Conservation (phyloP, 2,113 vertebrate species). For the Albula goreensis region DNA sequence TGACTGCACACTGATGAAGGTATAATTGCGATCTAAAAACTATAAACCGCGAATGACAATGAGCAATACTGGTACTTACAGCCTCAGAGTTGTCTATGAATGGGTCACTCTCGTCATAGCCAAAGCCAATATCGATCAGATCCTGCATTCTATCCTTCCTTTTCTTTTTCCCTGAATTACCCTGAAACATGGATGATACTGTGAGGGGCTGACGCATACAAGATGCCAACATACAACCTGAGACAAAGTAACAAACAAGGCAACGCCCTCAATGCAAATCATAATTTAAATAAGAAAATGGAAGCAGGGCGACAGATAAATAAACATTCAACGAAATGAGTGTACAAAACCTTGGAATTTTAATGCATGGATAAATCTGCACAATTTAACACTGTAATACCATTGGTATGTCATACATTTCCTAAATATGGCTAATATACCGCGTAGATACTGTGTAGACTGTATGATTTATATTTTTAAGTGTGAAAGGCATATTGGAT, state of each 20-base stretch:
- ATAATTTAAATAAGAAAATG: neutral
- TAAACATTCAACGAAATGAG: neutral
- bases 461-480: neutral
- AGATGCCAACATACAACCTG: neutral
- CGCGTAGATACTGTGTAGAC: neutral
- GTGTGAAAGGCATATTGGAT: neutral
- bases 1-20: neutral
- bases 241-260: neutral
- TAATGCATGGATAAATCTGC: neutral
- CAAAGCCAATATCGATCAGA: constrained; percentile 95
- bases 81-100: constrained; percentile 99
- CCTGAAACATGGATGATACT: constrained; percentile 52
- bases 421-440: too few relatives aligned
- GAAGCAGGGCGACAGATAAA: neutral
- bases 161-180: constrained; percentile 81
- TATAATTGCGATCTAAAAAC: neutral
- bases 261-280: neutral
- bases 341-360: neutral
- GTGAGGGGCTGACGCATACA: neutral
- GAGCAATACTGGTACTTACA: constrained; percentile 72
- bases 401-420: neutral
- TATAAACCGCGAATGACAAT: neutral
- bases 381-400: neutral
- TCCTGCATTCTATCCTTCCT: constrained; percentile 95
- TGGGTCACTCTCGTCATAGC: constrained; percentile 94